Conservation (phyloP, 2,113 vertebrate genomes). For the Chelonoidis abingdonii region DNA sequence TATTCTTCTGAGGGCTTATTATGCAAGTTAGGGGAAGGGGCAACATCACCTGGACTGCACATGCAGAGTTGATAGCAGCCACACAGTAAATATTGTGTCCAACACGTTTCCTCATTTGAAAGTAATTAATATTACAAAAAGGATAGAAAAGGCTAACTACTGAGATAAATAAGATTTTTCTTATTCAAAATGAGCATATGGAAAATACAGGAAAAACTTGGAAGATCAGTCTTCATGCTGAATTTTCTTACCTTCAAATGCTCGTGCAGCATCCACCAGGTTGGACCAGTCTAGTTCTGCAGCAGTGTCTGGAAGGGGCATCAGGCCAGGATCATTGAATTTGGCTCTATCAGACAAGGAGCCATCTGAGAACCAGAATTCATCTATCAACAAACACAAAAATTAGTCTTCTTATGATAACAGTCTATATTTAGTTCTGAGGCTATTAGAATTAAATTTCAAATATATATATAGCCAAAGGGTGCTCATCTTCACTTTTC, state of each 20-base stretch:
- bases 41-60: not conserved
- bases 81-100: not conserved
- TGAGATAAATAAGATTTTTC: not conserved
- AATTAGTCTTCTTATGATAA: slow-evolving; percentile 68
- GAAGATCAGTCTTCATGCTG: slow-evolving; percentile 57
- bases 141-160: not conserved
- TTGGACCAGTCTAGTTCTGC: slow-evolving; percentile 95
- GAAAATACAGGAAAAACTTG: not conserved
- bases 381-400: slow-evolving; percentile 85
- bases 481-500: slow-evolving; percentile 12
- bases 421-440: slow-evolving; percentile 31
- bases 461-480: slow-evolving; percentile 16
- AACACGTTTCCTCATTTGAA: not conserved
- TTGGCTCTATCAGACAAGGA: slow-evolving; percentile 96
- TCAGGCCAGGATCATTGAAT: slow-evolving; percentile 94
- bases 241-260: slow-evolving; percentile 93
- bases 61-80: not conserved
- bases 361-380: slow-evolving; percentile 98
- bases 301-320: slow-evolving; percentile 95
- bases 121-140: slow-evolving; percentile 7
- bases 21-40: not conserved
- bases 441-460: slow-evolving; percentile 26
- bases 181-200: slow-evolving; percentile 4
- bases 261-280: slow-evolving; percentile 95
- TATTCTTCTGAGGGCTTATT: not conserved